Base-by-base conservation (phyloP, 2,113 vertebrate species). In the Alosa alosa region DNA sequence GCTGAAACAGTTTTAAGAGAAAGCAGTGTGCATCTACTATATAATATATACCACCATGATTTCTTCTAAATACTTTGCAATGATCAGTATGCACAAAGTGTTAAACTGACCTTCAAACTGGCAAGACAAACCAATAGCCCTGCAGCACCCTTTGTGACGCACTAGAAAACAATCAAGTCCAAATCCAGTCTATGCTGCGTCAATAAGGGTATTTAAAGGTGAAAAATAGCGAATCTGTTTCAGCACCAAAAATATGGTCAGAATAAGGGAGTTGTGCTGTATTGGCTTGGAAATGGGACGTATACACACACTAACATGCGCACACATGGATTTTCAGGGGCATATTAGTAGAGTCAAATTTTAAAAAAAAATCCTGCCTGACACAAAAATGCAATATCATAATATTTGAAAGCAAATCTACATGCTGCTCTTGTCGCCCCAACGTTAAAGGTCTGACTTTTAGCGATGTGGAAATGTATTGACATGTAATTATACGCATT, bases 401-500 rank as follows among this genome's bases (percentile, higher is more conserved):
- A 22, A 60, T 60, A 22, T 60, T 22, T 60, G 6, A 60, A 60
- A 60, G 55, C 55, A 60, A 60, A 60, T 60, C 18, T 31, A 72
- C 31, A 36, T 36, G 31, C 64, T 13, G 64, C 13, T 25, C 10
- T 72, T 36, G 64, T 25, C 11, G 15, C 60, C 6, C 7, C 60
- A 25, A 25, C n/a, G n/a, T 68, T 36, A 72, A 72, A 36, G 1
- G 64, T 15, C n/a, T 72, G 64, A 31, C 64, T 72, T 72, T 36
- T 9, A 36, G 64, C 15, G 64, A 36, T 11, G 31, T 36, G 72
- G 72, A 36, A 78, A 36, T 78, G 72, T 17, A 78, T 36, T 78
- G 72, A 11, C 64, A 68, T 68, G 64, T 68, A 68, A 68, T 68
- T 68, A 78, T 36, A 78, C 11, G 36, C 72, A 78, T 78, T 78